Evolutionary conservation across 2,888 invertebrate genomes (phyloP), one percentile per base, ranked within the genome.

Genomic region (Sarcophaga caerulescens): DNA sequence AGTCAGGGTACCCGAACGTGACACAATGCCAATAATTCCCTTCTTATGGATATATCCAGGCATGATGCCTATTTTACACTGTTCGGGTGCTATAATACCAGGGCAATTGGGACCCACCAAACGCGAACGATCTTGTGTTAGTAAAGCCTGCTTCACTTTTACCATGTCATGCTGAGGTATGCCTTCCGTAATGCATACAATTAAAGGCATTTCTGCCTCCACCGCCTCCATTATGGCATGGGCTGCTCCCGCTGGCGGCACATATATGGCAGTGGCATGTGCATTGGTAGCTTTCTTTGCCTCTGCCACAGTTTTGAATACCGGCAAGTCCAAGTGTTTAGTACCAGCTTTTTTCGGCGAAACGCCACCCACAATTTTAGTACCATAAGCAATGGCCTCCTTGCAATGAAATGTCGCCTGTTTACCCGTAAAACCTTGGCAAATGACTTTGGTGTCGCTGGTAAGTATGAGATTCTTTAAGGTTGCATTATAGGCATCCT

Each of bases 21-120:
- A 99, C 2, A 99, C 99, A 78, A 99, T 98, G 66, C 98, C 98
- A 84, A 99, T 95, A 91, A 95, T 95, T 45, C 99, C 99, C 89
- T 95, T 94, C 92, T 98, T 97, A 93, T 99, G 99, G 89, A 99
- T 98, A 89, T 98, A 97, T 0, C 98, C 99, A 0, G 99, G 99
- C 99, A 99, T 99, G 90, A 99, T 99, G 82, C 99, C 99, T 91
- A 99, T 99, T 94, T 99, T 99, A 94, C 99, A 99, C 95, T 97
- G 93, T 89, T 96, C 97, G 0, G 98, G 97, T 2, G 98, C 97
- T 91, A 99, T 99, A 90, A 99, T 98, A 83, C 99, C 99, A 1
- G 99, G 99, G 92, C 99, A 99, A 93, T 99, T 99, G 57, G 99
- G 99, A 0, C 99, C 99, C 88, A 99, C 96, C 25, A 99, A 95